A percentile compares a stretch with the other conserved stretches of the same genome.
These are phyloP conservation scores for Galagoides demidoff DNA, from an alignment of 2,797 vertebrate species.

Conservation along the genomic window DNA sequence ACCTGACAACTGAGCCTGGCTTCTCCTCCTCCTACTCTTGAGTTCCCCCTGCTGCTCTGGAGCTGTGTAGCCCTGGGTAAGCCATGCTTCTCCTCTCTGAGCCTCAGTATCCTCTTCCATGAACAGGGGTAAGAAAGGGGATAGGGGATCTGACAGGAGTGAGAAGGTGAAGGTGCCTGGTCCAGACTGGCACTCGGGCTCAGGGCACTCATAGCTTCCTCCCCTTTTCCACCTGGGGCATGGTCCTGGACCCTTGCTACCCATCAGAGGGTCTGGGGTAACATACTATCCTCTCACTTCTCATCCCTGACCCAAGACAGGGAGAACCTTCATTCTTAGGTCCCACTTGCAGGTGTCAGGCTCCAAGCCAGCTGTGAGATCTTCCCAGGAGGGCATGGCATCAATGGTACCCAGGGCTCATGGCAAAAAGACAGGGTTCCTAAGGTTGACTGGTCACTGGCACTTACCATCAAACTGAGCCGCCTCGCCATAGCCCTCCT, in stretches of 20 bases:
- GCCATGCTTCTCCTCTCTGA: neutral
- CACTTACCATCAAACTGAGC: slow-evolving; percentile 90
- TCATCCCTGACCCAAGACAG: neutral
- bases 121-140: neutral
- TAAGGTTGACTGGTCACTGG: fast-evolving
- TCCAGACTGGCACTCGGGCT: fast-evolving
- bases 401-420: neutral
- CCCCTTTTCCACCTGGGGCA: neutral
- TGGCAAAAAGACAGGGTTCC: fast-evolving
- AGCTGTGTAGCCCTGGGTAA: neutral
- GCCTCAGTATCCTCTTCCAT: neutral
- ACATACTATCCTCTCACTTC: neutral
- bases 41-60: neutral
- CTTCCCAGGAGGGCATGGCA: neutral
- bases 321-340: neutral
- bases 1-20: neutral
- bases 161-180: neutral
- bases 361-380: neutral
- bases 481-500: slow-evolving; percentile 89
- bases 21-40: neutral
- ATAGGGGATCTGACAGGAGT: neutral
- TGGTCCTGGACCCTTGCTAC: neutral
- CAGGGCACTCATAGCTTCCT: neutral
- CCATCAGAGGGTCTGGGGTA: neutral
- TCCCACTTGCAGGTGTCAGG: neutral